These are phyloP conservation scores for Procambarus virginalis DNA, from an alignment of 1,140 invertebrate species.

Conservation along the genomic window DNA sequence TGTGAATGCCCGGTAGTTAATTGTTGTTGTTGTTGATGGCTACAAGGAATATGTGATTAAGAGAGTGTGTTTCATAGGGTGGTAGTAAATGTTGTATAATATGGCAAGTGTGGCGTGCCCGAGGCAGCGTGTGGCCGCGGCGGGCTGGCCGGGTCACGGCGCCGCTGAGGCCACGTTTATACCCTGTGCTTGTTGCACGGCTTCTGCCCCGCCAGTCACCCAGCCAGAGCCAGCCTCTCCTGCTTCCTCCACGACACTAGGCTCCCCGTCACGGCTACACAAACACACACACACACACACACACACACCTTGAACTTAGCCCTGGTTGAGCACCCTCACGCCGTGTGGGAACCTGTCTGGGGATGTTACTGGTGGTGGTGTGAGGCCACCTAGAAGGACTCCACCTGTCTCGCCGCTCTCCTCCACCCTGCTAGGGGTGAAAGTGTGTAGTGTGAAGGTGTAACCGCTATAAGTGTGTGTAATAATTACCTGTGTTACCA, in stretches of 20 bases:
- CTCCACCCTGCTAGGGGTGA: too few relatives aligned
- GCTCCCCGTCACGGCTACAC: neutral
- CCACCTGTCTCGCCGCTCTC: too few relatives aligned
- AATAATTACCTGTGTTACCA: neutral
- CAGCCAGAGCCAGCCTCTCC: neutral
- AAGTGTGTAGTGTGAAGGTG: too few relatives aligned
- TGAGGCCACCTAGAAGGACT: neutral
- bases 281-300: neutral
- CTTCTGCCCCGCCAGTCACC: neutral
- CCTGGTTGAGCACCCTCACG: neutral
- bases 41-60: neutral
- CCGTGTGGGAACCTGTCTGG: neutral
- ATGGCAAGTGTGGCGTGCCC: neutral
- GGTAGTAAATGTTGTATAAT: neutral
- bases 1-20: neutral
- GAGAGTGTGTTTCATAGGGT: neutral
- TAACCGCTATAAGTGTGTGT: neutral
- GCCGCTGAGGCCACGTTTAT: neutral
- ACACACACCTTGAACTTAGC: neutral
- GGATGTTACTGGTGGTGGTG: neutral
- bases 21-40: neutral
- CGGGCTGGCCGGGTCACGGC: neutral
- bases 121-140: neutral
- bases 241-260: neutral
- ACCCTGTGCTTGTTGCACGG: constrained; percentile 13